A percentile compares a stretch with the other conserved stretches of the same genome.
phyloP scores from a whole-genome alignment of 37 sponge, comb jelly and placozoan species.

The Mnemiopsis leidyi region DNA sequence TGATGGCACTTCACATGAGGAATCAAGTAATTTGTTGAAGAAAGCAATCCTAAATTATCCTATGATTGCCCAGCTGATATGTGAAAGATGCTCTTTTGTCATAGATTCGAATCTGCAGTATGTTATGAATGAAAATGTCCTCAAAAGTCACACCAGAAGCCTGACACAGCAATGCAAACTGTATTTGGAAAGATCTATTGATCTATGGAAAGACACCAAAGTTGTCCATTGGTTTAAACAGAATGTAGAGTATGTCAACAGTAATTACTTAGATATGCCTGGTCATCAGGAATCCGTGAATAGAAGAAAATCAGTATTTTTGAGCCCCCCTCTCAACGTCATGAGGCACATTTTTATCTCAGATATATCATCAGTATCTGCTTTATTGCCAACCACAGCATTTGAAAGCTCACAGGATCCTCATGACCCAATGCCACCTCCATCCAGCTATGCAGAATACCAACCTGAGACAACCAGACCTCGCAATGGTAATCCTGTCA shows the following conservation, averaged over 20 bases:
- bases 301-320: neutral
- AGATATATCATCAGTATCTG: slow-evolving; percentile 36
- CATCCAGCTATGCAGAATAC: slow-evolving; percentile 41
- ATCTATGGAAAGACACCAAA: slow-evolving; percentile 42
- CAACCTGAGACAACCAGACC: neutral
- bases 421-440: slow-evolving; percentile 52
- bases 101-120: neutral
- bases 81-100: slow-evolving; percentile 16
- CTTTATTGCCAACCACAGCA: slow-evolving; percentile 12
- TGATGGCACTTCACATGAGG: neutral
- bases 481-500: neutral
- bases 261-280: neutral
- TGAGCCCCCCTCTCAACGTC: slow-evolving; percentile 61
- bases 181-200: slow-evolving; percentile 33
- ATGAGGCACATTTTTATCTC: slow-evolving; percentile 60
- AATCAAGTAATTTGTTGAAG: neutral
- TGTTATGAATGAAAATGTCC: slow-evolving; percentile 23
- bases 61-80: slow-evolving; percentile 5
- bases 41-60: slow-evolving; percentile 27
- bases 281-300: neutral
- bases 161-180: slow-evolving; percentile 40
- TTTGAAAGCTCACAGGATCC: slow-evolving; percentile 42
- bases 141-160: neutral
- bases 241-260: neutral
- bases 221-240: slow-evolving; percentile 46